These are phyloP conservation scores for Brachyrhaphis roseni DNA, from an alignment of 2,797 vertebrate species.

Conservation along the genomic window DNA sequence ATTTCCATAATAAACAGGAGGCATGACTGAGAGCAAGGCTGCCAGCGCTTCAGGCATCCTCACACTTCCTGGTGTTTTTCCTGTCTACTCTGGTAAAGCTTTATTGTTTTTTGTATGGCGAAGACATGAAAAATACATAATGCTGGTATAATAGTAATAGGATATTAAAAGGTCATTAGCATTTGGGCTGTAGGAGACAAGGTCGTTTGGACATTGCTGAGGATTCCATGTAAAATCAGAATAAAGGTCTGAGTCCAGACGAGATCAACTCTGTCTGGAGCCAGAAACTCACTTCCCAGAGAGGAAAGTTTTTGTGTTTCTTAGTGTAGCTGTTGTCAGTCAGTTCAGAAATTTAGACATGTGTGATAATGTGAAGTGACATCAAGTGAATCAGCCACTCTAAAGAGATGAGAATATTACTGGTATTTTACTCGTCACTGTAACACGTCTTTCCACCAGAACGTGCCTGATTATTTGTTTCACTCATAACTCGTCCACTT, in stretches of 20 bases:
- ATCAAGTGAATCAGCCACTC: no score
- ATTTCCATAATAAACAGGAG: conserved; percentile 62
- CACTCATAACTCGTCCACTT: not conserved
- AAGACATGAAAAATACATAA: conserved; percentile 2
- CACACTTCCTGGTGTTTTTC: not conserved
- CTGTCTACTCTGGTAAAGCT: not conserved
- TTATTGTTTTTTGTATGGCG: not conserved
- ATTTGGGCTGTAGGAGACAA: not conserved
- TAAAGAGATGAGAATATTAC: not conserved
- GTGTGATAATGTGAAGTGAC: no score
- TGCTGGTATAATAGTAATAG: not conserved
- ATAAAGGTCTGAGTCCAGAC: not conserved
- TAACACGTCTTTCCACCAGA: not conserved
- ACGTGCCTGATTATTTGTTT: not conserved
- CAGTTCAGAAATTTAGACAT: not conserved
- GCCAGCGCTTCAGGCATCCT: conserved; percentile 15
- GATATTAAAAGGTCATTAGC: not conserved
- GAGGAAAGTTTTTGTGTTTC: not conserved
- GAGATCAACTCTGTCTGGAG: not conserved
- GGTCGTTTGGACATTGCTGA: not conserved
- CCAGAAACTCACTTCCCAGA: not conserved
- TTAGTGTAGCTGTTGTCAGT: not conserved
- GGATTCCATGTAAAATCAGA: not conserved
- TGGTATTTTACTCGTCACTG: not conserved
- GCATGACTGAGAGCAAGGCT: conserved; percentile 32